Percentiles rank a stretch among this genome's conserved stretches.
These are phyloP conservation scores for Notocelia uddmanniana DNA, from an alignment of 2,888 invertebrate genomes.

Conservation along the genomic window DNA sequence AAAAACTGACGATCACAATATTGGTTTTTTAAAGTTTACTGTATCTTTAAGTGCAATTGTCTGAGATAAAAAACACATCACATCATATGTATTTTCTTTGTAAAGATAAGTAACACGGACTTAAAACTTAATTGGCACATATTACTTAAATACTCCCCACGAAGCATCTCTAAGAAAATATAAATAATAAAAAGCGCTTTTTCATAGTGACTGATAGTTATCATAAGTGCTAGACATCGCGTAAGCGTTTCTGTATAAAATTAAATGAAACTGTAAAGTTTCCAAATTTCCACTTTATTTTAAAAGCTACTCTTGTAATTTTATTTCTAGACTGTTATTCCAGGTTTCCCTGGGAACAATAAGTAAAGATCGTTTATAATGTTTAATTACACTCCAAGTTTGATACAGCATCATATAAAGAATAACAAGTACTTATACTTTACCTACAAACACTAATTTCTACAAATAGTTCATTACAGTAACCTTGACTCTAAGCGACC, in stretches of 20 bases:
- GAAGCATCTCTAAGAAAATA: too few species aligned
- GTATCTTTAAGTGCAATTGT: too few species aligned
- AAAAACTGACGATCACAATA: too few species aligned
- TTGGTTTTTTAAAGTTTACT: too few species aligned
- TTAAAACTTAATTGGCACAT: too few species aligned
- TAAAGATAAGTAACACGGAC: too few species aligned
- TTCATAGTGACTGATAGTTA: neutral
- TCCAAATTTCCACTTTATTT: neutral
- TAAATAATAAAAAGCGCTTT: neutral
- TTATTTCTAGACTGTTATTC: neutral
- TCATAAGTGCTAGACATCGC: neutral
- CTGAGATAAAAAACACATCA: too few species aligned
- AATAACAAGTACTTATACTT: neutral
- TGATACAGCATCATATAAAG: neutral
- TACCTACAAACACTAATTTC: slow-evolving; percentile 64
- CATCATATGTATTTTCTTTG: too few species aligned
- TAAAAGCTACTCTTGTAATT: neutral
- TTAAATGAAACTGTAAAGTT: neutral
- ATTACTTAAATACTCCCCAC: too few species aligned
- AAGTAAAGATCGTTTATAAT: neutral
- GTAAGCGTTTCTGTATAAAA: neutral
- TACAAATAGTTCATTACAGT: slow-evolving; percentile 55
- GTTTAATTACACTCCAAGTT: neutral
- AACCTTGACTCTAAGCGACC: slow-evolving; percentile 72
- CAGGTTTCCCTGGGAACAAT: neutral